Conservation (phyloP, 1,140 invertebrate genomes). For the Heliconius hewitsoni region DNA sequence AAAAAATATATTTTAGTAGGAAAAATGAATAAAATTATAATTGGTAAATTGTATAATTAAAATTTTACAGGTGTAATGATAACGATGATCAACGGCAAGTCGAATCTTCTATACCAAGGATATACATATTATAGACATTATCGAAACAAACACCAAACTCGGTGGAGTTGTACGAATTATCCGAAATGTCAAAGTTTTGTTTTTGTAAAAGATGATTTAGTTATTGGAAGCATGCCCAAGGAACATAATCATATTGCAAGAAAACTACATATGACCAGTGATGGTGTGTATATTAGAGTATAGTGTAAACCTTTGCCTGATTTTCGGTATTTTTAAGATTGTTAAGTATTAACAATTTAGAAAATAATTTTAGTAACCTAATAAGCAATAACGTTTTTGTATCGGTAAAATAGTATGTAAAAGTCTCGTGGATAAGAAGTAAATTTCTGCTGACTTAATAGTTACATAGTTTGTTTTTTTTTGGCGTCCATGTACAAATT, state of each 20-base stretch:
- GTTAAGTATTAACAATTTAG: no score
- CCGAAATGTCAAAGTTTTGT: slow-evolving; percentile 37
- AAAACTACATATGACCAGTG: slow-evolving; percentile 18
- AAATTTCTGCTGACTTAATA: no score
- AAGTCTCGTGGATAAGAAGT: no score
- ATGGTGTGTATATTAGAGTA: slow-evolving; percentile 26
- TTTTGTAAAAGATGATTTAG: neutral
- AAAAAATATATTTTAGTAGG: no score
- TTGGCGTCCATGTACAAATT: no score
- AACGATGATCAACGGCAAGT: slow-evolving; percentile 15
- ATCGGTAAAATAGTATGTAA: no score
- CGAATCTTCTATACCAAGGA: slow-evolving; percentile 17
- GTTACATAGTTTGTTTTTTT: no score
- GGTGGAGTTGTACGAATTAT: slow-evolving; percentile 17
- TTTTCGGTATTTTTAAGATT: neutral
- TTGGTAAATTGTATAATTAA: neutral
- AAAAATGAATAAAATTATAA: no score
- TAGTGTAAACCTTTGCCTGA: neutral
- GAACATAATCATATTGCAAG: slow-evolving; percentile 33
- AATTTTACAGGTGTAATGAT: slow-evolving; percentile 14
- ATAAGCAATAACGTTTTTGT: no score
- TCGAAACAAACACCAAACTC: slow-evolving; percentile 4
- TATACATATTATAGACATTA: slow-evolving; percentile 30
- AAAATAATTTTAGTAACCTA: no score
- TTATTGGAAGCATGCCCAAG: slow-evolving; percentile 12